These are phyloP conservation scores for Xylocopa sonorina DNA, from an alignment of 1,140 invertebrate species.

Conservation along the genomic window DNA sequence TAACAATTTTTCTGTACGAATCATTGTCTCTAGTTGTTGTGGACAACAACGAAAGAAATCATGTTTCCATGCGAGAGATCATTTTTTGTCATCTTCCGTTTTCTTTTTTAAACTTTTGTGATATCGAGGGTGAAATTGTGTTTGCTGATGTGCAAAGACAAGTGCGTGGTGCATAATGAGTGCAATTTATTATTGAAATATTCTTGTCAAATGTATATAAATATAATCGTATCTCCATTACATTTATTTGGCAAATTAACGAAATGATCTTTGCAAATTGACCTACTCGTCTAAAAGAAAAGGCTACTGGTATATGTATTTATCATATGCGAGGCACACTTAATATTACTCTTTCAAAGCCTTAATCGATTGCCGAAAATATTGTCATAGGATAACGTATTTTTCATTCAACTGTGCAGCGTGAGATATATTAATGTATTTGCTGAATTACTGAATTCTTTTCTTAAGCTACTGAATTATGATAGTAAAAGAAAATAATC, in stretches of 20 bases:
- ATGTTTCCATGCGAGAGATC: constrained; percentile 31
- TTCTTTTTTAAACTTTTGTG: constrained; percentile 62
- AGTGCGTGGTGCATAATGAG: constrained; percentile 56
- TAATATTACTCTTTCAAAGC: constrained; percentile 40
- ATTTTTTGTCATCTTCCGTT: constrained; percentile 49
- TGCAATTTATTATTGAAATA: constrained; percentile 62
- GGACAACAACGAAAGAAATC: constrained; percentile 24
- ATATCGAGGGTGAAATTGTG: constrained; percentile 52
- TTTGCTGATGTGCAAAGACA: constrained; percentile 48
- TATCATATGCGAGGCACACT: constrained; percentile 33
- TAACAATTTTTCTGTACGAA: constrained; percentile 30
- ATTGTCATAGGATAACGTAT: constrained; percentile 42
- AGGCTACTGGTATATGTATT: constrained; percentile 45
- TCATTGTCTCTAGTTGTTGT: constrained; percentile 17
- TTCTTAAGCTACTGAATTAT: constrained; percentile 26
- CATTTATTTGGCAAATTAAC: constrained; percentile 48
- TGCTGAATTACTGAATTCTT: constrained; percentile 31
- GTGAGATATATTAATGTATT: constrained; percentile 24
- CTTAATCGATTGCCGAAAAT: constrained; percentile 38
- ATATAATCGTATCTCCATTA: constrained; percentile 51
- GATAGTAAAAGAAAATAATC: constrained; percentile 19
- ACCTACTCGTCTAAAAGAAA: constrained; percentile 23
- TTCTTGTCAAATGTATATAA: constrained; percentile 63
- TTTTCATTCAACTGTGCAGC: constrained; percentile 36
- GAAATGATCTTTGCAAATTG: constrained; percentile 31